Conservation (phyloP, 2,888 invertebrate genomes). For the Torymus tubicola region DNA sequence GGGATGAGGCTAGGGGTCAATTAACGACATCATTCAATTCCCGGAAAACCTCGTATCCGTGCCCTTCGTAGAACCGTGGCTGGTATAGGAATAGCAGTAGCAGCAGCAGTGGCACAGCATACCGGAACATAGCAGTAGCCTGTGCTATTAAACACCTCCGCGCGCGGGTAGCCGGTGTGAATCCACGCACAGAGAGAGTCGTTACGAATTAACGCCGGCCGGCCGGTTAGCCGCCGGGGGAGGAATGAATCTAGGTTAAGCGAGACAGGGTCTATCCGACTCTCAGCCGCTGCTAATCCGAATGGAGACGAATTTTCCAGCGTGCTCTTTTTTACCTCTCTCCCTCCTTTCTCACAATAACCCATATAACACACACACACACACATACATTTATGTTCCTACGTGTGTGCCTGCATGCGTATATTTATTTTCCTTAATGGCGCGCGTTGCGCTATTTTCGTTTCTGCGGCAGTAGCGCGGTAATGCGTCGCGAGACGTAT, state of each 20-base stretch:
- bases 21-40: too few relatives aligned
- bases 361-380: too few relatives aligned
- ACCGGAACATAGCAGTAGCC: too few relatives aligned
- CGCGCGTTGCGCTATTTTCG: background rate
- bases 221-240: background rate
- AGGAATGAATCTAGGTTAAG: constrained; percentile 42
- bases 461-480: background rate
- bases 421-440: too few relatives aligned
- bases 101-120: too few relatives aligned
- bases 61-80: too few relatives aligned
- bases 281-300: background rate
- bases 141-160: background rate
- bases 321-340: background rate
- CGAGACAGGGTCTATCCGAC: constrained; percentile 11
- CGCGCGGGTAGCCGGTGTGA: background rate
- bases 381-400: too few relatives aligned
- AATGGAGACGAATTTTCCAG: background rate
- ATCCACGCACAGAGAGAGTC: background rate
- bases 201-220: constrained; percentile 31
- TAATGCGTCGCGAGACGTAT: background rate
- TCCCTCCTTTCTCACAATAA: background rate
- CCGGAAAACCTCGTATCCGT: too few relatives aligned
- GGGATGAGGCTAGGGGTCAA: too few relatives aligned
- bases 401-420: too few relatives aligned
- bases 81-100: too few relatives aligned